These are phyloP conservation scores for Dolomedes plantarius DNA, from an alignment of 2,888 invertebrate species.

Conservation along the genomic window DNA sequence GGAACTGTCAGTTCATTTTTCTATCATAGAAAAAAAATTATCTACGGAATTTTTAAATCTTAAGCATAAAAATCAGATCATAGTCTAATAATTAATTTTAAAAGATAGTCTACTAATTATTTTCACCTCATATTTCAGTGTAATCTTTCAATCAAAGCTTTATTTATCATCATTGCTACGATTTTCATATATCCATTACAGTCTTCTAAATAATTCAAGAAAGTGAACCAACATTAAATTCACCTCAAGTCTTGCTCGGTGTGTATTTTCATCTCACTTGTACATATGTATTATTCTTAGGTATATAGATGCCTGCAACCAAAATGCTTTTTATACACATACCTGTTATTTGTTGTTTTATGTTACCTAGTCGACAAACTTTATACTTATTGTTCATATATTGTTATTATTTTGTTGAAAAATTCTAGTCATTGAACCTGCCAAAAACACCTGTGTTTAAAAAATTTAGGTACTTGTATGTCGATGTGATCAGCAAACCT, in stretches of 20 bases:
- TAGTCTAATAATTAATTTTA: too few species aligned
- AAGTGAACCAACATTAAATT: constrained; percentile 5
- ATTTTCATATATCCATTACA: too few species aligned
- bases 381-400: constrained; percentile 63
- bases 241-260: constrained; percentile 38
- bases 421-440: constrained; percentile 66
- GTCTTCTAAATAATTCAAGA: constrained; percentile 16
- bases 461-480: constrained; percentile 26
- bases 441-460: constrained; percentile 56
- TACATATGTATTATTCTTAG: constrained; percentile 71
- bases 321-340: constrained; percentile 70
- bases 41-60: too few species aligned
- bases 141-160: too few species aligned
- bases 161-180: too few species aligned
- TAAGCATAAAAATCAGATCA: too few species aligned
- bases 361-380: constrained; percentile 67
- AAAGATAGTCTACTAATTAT: too few species aligned
- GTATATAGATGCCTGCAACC: constrained; percentile 61
- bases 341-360: constrained; percentile 63
- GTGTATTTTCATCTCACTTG: constrained; percentile 68
- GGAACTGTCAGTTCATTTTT: too few species aligned
- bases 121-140: too few species aligned
- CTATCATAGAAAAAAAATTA: too few species aligned
- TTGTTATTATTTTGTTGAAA: constrained; percentile 47
- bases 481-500: not conserved